Evolutionary conservation across 2,888 invertebrate species (phyloP), one percentile per base, ranked within the genome.

Genomic region (Listrodromus nycthemerus): DNA sequence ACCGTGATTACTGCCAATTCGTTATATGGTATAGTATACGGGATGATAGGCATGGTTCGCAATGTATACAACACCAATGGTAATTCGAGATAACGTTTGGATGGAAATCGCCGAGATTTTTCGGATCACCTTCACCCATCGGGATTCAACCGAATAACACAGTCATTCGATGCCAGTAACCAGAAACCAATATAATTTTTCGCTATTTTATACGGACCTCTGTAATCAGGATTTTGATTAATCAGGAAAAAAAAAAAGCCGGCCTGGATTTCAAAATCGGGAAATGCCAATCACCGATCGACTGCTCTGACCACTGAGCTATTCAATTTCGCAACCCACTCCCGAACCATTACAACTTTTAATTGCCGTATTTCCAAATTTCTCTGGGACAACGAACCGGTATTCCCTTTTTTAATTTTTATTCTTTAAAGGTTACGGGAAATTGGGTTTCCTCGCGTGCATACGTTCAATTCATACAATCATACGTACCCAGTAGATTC

Each of bases 1-100:
- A 85, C 77, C 84, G 82, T 86, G 88, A 89, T 89, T 90, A 89
- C 87, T 87, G 88, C 84, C 88, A 86, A 90, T 89, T 89, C 85
- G 66, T 71, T 33, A 69, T 74, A 55, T n/a, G 61, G 13, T 61
- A n/a, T 30, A 61, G 30, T 66, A 37, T 73, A 33, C 48, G 73
- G 67, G 70, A 19, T 37, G 37, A 55, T 61, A 61, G 61, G 3
- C 27, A 30, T 30, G 5, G 30, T n/a, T 1, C 16, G 41, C 52
- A 74, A 16, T 67, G 10, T 41, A 63, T 27, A 19, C 41, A 30
- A 45, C 50, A 37, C 55, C 61, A 73, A 77, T 78, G 79, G 86
- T 87, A 87, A 91, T 88, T 88, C 85, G 83, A 86, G 79, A 84
- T 87, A 86, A 86, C 76, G 81, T 63, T 67, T 61, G 48, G 16